phyloP scores from a whole-genome alignment of 2,797 vertebrate genomes.

The Coracias cyanogaster region DNA sequence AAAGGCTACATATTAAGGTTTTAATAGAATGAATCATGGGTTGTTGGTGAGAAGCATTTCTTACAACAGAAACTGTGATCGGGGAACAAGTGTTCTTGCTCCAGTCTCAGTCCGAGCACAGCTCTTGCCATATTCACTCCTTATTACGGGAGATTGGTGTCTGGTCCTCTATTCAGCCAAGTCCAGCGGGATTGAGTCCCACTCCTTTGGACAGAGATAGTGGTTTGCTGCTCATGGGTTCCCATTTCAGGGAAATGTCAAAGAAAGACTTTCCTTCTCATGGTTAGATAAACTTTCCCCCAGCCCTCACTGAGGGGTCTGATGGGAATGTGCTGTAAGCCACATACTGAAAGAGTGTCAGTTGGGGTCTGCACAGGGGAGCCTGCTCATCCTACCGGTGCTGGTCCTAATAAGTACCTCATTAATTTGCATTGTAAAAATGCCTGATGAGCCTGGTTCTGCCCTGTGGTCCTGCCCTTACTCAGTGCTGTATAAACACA shows the following conservation, averaged over 20 bases:
- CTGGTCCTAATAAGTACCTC: accelerated
- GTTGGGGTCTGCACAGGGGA: neutral
- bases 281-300: neutral
- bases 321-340: neutral
- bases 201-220: neutral
- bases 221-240: neutral
- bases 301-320: neutral
- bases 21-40: neutral
- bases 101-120: neutral
- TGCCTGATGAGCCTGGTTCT: neutral
- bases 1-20: neutral
- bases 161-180: neutral
- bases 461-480: neutral
- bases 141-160: neutral
- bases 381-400: neutral
- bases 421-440: neutral
- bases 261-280: neutral
- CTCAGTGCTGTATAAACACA: neutral
- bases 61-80: neutral
- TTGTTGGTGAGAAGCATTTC: neutral
- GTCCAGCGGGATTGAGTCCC: neutral
- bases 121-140: neutral
- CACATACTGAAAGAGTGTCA: neutral
- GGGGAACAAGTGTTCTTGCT: neutral
- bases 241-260: neutral